Percentiles rank a stretch among this genome's conserved stretches.
These are phyloP conservation scores for Patella depressa DNA, from an alignment of 2,888 invertebrate species.

Conservation along the genomic window DNA sequence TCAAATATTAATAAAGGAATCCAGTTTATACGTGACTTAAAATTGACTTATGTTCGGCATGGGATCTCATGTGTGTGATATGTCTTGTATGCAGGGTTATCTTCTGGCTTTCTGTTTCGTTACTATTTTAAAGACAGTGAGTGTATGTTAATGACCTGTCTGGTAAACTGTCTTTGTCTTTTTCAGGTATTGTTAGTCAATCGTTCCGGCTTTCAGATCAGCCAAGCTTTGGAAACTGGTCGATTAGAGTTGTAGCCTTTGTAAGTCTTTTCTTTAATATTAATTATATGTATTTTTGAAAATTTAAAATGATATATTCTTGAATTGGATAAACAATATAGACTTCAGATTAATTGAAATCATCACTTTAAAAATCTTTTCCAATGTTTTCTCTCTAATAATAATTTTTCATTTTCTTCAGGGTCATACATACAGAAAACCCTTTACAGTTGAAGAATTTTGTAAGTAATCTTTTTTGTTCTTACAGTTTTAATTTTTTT, in stretches of 20 bases:
- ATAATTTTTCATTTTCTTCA: conserved; percentile 40
- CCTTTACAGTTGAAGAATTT: conserved; percentile 92
- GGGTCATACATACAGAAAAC: conserved; percentile 88
- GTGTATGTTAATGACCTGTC: background rate
- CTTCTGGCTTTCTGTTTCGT: background rate
- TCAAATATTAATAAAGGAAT: too few species aligned
- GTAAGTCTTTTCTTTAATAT: conserved; percentile 52
- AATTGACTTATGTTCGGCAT: too few species aligned
- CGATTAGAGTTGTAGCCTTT: conserved; percentile 88
- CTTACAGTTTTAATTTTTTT: background rate
- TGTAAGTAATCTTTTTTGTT: conserved; percentile 72
- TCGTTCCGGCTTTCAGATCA: conserved; percentile 92
- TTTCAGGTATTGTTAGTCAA: conserved; percentile 89
- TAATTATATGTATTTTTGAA: too few species aligned
- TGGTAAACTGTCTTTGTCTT: conserved; percentile 13
- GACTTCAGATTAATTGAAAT: too few species aligned
- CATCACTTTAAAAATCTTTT: background rate
- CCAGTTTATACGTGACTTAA: too few species aligned
- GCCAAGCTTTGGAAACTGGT: conserved; percentile 93
- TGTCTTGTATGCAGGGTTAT: background rate
- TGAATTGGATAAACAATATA: too few species aligned
- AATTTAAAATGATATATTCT: too few species aligned
- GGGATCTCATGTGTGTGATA: background rate
- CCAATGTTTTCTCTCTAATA: background rate
- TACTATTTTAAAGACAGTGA: background rate